Percentiles rank a stretch among this genome's conserved stretches.
phyloP scores from a whole-genome alignment of 2,888 invertebrate genomes.

The Suillia variegata region DNA sequence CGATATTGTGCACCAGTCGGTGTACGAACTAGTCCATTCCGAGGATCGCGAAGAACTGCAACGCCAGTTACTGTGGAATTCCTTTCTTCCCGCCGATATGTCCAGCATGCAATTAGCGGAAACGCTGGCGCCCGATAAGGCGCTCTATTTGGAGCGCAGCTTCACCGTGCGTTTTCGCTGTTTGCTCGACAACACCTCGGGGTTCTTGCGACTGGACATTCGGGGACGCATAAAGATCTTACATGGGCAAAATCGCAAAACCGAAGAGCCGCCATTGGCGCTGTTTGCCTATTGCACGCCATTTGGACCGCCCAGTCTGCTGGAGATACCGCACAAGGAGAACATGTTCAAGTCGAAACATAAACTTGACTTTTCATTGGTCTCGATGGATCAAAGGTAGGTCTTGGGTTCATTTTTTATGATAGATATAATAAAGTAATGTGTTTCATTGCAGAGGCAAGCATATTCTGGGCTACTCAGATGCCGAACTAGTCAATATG shows the following conservation, averaged over 20 bases:
- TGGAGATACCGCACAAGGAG: conserved; percentile 98
- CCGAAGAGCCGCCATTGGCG: conserved; percentile 91
- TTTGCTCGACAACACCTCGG: conserved; percentile 98
- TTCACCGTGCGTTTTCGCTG: conserved; percentile 99
- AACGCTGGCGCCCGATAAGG: conserved; percentile 85
- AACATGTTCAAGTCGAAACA: conserved; percentile 99
- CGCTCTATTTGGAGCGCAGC: conserved; percentile 89
- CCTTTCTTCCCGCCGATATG: conserved; percentile 74
- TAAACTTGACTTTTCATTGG: conserved; percentile 92
- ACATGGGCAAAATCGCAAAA: conserved; percentile 94
- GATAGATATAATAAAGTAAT: no score
- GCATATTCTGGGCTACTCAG: conserved; percentile 91
- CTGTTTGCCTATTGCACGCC: conserved; percentile 98
- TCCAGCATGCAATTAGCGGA: conserved; percentile 79
- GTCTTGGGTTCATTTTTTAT: background rate
- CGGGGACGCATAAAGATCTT: conserved; percentile 94
- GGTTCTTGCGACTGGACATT: conserved; percentile 97
- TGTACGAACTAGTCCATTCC: conserved; percentile 98
- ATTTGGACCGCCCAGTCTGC: conserved; percentile 95
- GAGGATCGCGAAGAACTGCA: conserved; percentile 98
- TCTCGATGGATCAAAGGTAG: conserved; percentile 96
- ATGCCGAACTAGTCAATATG: conserved; percentile 86
- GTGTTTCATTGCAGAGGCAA: conserved; percentile 93
- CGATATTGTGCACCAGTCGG: conserved; percentile 99
- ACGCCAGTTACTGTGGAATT: conserved; percentile 93